Evolutionary conservation across 1,140 invertebrate genomes (phyloP).

Genomic region (Pogonomyrmex barbatus): DNA sequence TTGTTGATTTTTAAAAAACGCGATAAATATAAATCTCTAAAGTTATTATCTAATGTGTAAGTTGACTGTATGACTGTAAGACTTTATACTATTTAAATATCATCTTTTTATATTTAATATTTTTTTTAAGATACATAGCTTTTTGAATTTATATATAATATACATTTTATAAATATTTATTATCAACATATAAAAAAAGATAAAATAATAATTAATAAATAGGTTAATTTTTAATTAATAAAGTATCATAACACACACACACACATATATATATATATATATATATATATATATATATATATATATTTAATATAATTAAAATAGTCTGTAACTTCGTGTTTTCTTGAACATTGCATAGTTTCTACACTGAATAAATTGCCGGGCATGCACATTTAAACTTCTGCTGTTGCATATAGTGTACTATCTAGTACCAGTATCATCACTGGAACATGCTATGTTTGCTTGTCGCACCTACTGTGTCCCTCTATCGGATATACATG

Average conservation of each 20-base stretch:
- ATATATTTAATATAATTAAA: no score
- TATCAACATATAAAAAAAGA: background rate
- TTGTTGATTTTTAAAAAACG: background rate
- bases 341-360: background rate
- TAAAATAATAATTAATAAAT: background rate
- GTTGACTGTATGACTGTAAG: background rate
- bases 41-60: background rate
- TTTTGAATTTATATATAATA: no score
- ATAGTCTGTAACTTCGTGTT: background rate
- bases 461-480: conserved; percentile 46
- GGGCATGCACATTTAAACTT: conserved; percentile 44
- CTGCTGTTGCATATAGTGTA: conserved; percentile 42
- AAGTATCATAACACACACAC: no score
- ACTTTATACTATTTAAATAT: background rate
- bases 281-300: no score
- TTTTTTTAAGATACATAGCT: background rate
- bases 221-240: no score
- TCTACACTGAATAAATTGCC: conserved; percentile 53
- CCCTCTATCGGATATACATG: conserved; percentile 36
- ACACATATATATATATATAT: no score
- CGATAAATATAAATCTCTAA: background rate
- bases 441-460: conserved; percentile 65
- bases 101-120: background rate
- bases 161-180: background rate
- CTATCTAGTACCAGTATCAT: conserved; percentile 60